Base-by-base conservation (phyloP, 37 sponge, comb jelly and placozoan species). In the Dysidea cf. avara region DNA sequence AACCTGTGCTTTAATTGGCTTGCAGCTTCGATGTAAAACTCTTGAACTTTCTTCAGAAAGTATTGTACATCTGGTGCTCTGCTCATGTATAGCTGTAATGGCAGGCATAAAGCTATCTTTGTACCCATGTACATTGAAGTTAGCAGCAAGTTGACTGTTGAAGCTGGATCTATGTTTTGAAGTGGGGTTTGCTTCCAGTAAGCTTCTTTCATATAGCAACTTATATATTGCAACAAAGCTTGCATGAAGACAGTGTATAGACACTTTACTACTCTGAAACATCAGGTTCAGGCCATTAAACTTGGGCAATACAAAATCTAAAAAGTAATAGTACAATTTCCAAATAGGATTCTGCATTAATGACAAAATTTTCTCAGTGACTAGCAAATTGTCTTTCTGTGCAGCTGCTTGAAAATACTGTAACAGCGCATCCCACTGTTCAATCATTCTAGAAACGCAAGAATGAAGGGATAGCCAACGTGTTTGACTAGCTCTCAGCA, bases 311-410 rank as follows among this genome's bases (percentile, higher is more conserved):
- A 54, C 66, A 64, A 36, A 54, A 7, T 67, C 54, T 16, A 54
- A 49, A 56, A 76, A 76, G 21, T 48, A 21, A 30, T 65, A 61
- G 39, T 64, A 76, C n/a, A 64, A 48, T 33, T 67, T 78, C 34
- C 52, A 66, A 54, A 78, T 67, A 29, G 68, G 69, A 67, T 78
- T 78, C 67, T 78, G 24, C 13, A 56, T 36, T 11, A 46, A 30
- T n/a, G 49, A 52, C 26, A 39, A 35, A n/a, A 78, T 40, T 25
- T 55, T 78, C 26, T 78, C 46, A 54, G 68, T 30, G 26, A 61
- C 79, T 57, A 78, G 46, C 36, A 78, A 14, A 28, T 63, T 18
- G 5, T 78, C 69, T 36, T 46, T 55, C 18, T 28, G 36, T 22
- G 39, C 70, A 33, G 69, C 68, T n/a, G n/a, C n/a, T n/a, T n/a